phyloP scores from a whole-genome alignment of 2,113 vertebrate species.

The Lontra canadensis region DNA sequence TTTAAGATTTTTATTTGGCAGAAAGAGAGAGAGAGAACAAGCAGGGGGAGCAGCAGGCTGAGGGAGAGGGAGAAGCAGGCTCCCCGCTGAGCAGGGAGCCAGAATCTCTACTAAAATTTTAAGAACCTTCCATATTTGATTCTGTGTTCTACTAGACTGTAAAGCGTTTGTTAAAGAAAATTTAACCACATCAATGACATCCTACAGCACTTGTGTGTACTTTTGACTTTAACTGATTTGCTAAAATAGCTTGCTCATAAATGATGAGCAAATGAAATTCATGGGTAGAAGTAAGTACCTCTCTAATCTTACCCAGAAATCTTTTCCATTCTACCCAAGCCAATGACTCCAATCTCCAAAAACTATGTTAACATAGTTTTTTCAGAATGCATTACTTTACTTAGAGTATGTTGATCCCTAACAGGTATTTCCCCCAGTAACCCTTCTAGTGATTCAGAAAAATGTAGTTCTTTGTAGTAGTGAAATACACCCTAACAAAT shows the following conservation, averaged over 20 bases:
- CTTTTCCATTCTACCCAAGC: constrained; percentile 3
- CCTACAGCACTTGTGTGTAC: background rate
- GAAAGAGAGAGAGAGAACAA: too few species aligned
- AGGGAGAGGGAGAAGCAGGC: too few species aligned
- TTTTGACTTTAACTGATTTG: background rate
- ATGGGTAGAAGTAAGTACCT: background rate
- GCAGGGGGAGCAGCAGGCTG: too few species aligned
- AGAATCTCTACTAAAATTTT: background rate
- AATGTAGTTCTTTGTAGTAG: background rate
- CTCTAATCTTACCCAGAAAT: background rate
- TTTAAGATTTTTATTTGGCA: too few species aligned
- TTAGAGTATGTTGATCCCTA: constrained; percentile 12
- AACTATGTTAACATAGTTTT: constrained; percentile 19
- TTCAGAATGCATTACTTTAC: background rate
- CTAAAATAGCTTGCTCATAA: constrained; percentile 14
- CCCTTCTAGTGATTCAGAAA: background rate
- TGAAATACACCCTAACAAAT: constrained; percentile 35
- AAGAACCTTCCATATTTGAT: background rate
- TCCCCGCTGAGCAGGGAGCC: too few species aligned
- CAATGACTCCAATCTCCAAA: background rate
- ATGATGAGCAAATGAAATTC: constrained; percentile 1
- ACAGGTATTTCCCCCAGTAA: background rate
- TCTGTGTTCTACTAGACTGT: background rate
- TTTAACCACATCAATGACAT: background rate
- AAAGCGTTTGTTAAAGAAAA: background rate